Percentiles rank a stretch among this genome's conserved stretches.
phyloP scores from a whole-genome alignment of 2,888 invertebrate species.

The Scaptodrosophila latifasciaeformis region DNA sequence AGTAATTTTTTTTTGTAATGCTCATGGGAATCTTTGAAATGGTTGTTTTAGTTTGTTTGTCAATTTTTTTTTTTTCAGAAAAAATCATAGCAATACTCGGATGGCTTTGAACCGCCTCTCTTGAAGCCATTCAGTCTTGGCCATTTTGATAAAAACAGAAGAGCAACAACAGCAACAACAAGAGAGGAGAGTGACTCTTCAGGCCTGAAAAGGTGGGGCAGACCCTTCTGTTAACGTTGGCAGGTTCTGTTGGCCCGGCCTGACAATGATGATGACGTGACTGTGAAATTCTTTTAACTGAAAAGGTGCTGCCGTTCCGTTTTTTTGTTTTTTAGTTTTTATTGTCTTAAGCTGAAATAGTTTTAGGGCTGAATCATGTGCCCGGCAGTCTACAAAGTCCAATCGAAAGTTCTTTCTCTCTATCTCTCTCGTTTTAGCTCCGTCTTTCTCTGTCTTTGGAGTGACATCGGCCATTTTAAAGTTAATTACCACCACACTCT shows the following conservation, averaged over 20 bases:
- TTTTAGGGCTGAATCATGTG: too few relatives aligned
- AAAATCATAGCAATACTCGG: too few relatives aligned
- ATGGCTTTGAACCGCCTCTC: too few relatives aligned
- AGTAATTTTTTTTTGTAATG: too few relatives aligned
- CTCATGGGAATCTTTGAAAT: too few relatives aligned
- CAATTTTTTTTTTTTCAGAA: too few relatives aligned
- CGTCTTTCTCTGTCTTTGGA: neutral
- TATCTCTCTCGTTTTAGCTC: slow-evolving; percentile 1
- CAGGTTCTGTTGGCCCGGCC: neutral
- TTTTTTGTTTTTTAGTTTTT: slow-evolving; percentile 33
- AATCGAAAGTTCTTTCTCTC: slow-evolving; percentile 18
- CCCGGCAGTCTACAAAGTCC: neutral
- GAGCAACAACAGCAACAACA: neutral
- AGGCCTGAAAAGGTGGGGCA: slow-evolving; percentile 6
- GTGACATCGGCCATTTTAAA: slow-evolving; percentile 29
- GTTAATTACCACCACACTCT: slow-evolving; percentile 50
- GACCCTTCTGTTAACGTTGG: slow-evolving; percentile 8
- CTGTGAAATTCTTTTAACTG: slow-evolving; percentile 35
- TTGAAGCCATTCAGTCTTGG: too few relatives aligned
- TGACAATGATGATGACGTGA: slow-evolving; percentile 55
- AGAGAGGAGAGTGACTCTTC: neutral
- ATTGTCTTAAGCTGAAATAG: slow-evolving; percentile 2
- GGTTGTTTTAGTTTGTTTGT: too few relatives aligned
- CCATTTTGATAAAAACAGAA: slow-evolving; percentile 48
- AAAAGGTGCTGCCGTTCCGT: slow-evolving; percentile 25